Conservation (phyloP, 2,113 vertebrate species). For the Melanostigma gelatinosum region DNA sequence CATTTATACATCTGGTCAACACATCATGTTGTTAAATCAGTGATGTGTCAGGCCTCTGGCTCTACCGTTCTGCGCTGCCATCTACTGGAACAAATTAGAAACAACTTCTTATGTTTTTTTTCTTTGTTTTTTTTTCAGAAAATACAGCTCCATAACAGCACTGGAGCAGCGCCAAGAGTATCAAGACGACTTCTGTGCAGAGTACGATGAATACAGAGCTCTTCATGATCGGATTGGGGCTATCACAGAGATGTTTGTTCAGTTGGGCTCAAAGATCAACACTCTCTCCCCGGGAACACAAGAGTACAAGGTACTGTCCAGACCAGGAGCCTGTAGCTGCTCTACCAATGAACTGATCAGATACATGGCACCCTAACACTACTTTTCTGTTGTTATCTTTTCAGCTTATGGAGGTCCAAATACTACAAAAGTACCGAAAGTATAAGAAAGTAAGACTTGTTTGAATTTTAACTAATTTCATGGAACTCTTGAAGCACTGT, state of each 20-base stretch:
- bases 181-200: conserved; percentile 86
- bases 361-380: conserved; percentile 19
- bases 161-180: conserved; percentile 84
- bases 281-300: conserved; percentile 83
- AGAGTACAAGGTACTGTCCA: conserved; percentile 83
- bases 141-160: conserved; percentile 79
- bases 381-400: conserved; percentile 52
- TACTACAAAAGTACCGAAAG: conserved; percentile 86
- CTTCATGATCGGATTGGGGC: conserved; percentile 84
- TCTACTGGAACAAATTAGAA: conserved; percentile 60
- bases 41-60: conserved; percentile 35
- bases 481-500: not conserved
- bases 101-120: not conserved
- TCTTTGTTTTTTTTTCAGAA: conserved; percentile 75
- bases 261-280: conserved; percentile 88
- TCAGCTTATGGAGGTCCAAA: conserved; percentile 87
- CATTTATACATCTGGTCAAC: conserved; percentile 72
- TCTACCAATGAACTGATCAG: conserved; percentile 1
- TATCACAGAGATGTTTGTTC: conserved; percentile 85
- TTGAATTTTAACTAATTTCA: not conserved
- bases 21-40: conserved; percentile 43
- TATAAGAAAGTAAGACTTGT: conserved; percentile 85
- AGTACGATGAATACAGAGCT: conserved; percentile 84
- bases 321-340: conserved; percentile 3
- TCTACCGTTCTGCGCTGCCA: conserved; percentile 52